Evolutionary conservation across 1,140 invertebrate genomes (phyloP).

Genomic region (Bombus sylvicola): DNA sequence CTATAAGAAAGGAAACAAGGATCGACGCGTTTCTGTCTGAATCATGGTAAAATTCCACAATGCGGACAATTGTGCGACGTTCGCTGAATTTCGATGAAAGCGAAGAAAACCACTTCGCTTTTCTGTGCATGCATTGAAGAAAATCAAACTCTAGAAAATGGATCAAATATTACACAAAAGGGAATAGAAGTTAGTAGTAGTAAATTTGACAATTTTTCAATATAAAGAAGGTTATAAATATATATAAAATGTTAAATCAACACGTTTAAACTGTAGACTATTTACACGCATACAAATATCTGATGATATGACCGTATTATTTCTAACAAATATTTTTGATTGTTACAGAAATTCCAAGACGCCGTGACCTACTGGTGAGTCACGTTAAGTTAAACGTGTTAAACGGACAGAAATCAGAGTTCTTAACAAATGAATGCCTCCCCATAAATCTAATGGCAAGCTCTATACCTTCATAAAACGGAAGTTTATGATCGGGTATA

Average conservation of each 20-base stretch:
- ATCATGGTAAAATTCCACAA: background rate
- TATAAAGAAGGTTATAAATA: too few species aligned
- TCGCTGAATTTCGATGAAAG: background rate
- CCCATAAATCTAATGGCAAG: slow-evolving; percentile 1
- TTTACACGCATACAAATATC: too few species aligned
- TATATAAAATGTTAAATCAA: too few species aligned
- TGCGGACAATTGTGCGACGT: background rate
- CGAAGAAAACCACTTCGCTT: background rate
- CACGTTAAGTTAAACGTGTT: background rate
- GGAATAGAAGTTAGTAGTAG: background rate
- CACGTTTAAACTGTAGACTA: too few species aligned
- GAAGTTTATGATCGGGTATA: background rate
- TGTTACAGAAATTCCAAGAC: background rate
- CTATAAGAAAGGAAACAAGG: background rate
- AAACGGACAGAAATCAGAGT: background rate
- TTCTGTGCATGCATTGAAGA: fast-evolving
- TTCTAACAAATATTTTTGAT: background rate
- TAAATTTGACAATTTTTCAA: background rate
- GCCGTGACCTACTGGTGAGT: background rate
- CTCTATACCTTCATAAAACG: background rate
- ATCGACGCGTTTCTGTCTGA: too few species aligned
- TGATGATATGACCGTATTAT: too few species aligned
- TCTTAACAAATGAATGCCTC: background rate
- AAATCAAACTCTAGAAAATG: background rate
- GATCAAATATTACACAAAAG: background rate